A percentile compares a stretch with the other conserved stretches of the same genome.
These are phyloP conservation scores for Gavialis gangeticus DNA, from an alignment of 2,113 vertebrate species.

Conservation along the genomic window DNA sequence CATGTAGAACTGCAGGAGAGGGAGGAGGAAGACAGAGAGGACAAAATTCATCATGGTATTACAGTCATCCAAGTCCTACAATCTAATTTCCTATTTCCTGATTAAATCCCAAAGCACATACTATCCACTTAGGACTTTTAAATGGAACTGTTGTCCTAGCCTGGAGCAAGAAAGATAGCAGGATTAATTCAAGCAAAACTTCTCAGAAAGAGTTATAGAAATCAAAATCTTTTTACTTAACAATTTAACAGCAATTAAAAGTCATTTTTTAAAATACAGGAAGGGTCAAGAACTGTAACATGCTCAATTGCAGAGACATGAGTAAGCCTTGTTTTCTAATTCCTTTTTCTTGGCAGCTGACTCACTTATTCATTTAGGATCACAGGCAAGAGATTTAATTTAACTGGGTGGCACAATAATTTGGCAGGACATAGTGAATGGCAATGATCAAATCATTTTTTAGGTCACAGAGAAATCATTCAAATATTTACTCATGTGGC, in stretches of 20 bases:
- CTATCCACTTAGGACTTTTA: background rate
- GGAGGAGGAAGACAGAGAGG: background rate
- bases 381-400: background rate
- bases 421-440: background rate
- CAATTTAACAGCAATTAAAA: background rate
- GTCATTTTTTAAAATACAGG: background rate
- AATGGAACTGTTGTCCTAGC: background rate
- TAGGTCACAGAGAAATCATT: background rate
- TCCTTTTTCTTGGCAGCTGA: background rate
- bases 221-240: background rate
- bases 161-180: background rate
- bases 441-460: background rate
- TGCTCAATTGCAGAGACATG: background rate
- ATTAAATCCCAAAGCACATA: background rate
- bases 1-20: no score
- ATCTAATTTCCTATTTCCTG: background rate
- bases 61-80: background rate
- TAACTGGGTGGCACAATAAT: background rate
- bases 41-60: background rate
- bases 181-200: slow-evolving; percentile 6
- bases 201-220: background rate
- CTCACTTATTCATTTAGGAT: background rate
- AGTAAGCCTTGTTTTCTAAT: background rate
- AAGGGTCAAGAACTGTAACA: background rate
- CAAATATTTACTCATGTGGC: background rate